Evolutionary conservation across 1,140 invertebrate species (phyloP), one percentile per base, ranked within the genome.

Genomic region (Thrips palmi): DNA sequence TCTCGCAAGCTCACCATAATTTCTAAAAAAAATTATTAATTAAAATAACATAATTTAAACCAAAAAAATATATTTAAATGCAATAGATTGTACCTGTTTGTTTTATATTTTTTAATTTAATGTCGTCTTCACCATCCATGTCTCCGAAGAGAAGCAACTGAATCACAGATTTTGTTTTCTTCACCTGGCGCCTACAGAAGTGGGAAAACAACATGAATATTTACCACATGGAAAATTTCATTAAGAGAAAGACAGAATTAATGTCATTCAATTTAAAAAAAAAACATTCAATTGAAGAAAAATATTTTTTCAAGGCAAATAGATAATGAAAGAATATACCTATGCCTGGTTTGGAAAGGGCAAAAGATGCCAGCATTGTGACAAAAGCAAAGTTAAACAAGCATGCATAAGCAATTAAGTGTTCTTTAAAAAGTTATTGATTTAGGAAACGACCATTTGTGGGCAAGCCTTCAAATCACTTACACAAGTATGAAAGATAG

Each of bases 1-100:
- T 98, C 92, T 43, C 92, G 68, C 10, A 99, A 63, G 63, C 97
- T 91, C 1, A 99, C 89, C 32, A 99, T 61, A 50, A 97, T 80
- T 68, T 91, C 85, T 54, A 67, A 65, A 52, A 54, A 45, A 44
- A 23, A 38, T 47, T 21, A 20, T 39, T 35, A 46, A 36, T 33
- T 21, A 35, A 32, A 30, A 11, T 4, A 34, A 24, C 18, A 28
- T 19, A 19, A 25, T 37, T 37, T 31, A 8, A 32, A 21, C 12
- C 2, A 21, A 18, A 39, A 31, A 27, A 37, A 24, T 24, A 8
- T 21, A 34, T 30, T 15, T 19, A 11, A 6, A 38, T 12, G 8
- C 8, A 8, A 36, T 38, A 28, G 45, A 27, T 34, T n/a, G n/a
- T 51, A 78, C 77, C 59, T 43, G 82, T 85, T 63, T 97, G 93